Evolutionary conservation across 2,113 vertebrate species (phyloP).

Genomic region (Epinephelus cyanopodus): DNA sequence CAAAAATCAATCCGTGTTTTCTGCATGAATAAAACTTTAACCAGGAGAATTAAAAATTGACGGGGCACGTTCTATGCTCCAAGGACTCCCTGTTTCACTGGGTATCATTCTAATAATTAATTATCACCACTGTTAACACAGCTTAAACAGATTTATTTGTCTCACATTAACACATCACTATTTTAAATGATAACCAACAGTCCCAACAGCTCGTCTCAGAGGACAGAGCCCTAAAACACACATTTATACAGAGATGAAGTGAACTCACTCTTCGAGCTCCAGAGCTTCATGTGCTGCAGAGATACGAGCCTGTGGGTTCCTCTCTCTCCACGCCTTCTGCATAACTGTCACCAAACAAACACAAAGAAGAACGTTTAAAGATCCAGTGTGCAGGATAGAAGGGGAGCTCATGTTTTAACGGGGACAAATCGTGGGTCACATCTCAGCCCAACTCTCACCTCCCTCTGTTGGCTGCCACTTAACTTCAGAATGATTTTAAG

Average conservation of each 20-base stretch:
- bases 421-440: too few species aligned
- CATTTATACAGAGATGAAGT: neutral
- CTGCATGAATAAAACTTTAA: neutral
- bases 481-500: too few species aligned
- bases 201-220: neutral
- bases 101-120: neutral
- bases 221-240: neutral
- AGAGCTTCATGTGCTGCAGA: slow-evolving; percentile 98
- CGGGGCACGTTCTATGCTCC: neutral
- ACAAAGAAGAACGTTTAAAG: neutral
- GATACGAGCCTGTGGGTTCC: slow-evolving; percentile 98
- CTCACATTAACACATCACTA: neutral
- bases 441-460: too few species aligned
- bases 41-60: neutral
- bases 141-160: neutral
- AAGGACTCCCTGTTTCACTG: neutral
- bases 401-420: too few species aligned
- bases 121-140: neutral
- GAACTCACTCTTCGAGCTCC: slow-evolving; percentile 97
- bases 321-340: slow-evolving; percentile 99
- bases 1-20: slow-evolving; percentile 4
- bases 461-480: too few species aligned
- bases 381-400: too few species aligned
- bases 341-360: slow-evolving; percentile 88
- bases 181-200: neutral